Percentiles rank a stretch among this genome's conserved stretches.
Evolutionary conservation across 2,888 invertebrate genomes (phyloP).

Genomic region (Cerastoderma edule): DNA sequence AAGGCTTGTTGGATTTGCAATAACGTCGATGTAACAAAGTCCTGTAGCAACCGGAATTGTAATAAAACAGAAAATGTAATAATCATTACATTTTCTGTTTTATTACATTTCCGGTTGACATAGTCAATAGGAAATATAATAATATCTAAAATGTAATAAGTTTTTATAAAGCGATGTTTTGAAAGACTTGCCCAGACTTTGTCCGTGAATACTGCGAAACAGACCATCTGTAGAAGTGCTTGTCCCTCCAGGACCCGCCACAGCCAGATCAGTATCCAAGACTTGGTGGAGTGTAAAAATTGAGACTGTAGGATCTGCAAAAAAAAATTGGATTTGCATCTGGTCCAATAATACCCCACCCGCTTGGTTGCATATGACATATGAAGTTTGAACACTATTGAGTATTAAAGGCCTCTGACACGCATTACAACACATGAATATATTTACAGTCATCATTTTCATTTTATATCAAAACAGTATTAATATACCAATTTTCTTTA

Average conservation of each 20-base stretch:
- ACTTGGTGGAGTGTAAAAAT: slow-evolving; percentile 69
- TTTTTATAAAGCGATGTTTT: background rate
- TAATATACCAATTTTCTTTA: no score
- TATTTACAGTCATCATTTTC: no score
- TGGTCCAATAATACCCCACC: background rate
- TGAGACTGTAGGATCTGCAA: slow-evolving; percentile 70
- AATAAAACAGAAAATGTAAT: background rate
- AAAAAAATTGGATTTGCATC: background rate
- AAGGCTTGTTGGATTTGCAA: background rate
- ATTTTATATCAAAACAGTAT: no score
- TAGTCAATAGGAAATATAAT: background rate
- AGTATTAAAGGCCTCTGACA: background rate
- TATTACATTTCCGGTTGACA: background rate
- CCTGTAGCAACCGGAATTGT: background rate
- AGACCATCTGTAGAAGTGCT: slow-evolving; percentile 70
- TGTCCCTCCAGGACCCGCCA: slow-evolving; percentile 76
- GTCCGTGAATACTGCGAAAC: slow-evolving; percentile 71
- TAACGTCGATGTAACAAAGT: background rate
- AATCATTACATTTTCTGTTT: background rate
- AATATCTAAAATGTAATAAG: background rate
- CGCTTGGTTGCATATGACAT: background rate
- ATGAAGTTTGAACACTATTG: background rate
- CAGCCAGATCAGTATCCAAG: slow-evolving; percentile 69
- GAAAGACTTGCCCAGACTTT: slow-evolving; percentile 72
- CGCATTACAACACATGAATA: background rate